Percentiles rank a stretch among this genome's conserved stretches.
These are phyloP conservation scores for Micromussa lordhowensis DNA, from an alignment of 92 coral and sea anemone genomes.

Conservation along the genomic window DNA sequence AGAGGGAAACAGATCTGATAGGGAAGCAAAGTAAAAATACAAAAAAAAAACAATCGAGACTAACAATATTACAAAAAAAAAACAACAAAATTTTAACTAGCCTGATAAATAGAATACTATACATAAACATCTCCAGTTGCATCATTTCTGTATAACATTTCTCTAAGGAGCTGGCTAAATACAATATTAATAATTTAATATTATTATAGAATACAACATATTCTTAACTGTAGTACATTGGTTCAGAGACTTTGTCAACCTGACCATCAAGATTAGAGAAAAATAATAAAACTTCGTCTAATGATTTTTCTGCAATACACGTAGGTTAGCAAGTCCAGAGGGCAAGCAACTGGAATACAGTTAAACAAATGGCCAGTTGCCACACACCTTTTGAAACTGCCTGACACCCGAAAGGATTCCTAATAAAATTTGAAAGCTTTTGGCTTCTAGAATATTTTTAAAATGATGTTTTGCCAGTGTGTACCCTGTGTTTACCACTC, in stretches of 20 bases:
- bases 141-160: slow-evolving; percentile 3
- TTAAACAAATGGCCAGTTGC: neutral
- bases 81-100: neutral
- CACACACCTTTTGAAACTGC: neutral
- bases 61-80: neutral
- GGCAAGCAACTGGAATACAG: neutral
- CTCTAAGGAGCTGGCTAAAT: slow-evolving; percentile 3
- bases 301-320: neutral
- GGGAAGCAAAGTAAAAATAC: neutral
- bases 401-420: neutral
- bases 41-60: neutral
- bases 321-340: neutral
- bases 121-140: neutral
- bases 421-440: no score
- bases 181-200: slow-evolving; percentile 9
- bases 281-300: neutral
- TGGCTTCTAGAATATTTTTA: no score
- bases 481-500: no score
- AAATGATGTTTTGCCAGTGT: no score
- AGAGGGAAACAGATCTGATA: neutral
- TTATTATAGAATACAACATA: neutral
- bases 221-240: neutral
- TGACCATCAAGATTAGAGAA: neutral
- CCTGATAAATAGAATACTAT: neutral
- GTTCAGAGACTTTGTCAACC: slow-evolving; percentile 18